phyloP scores from a whole-genome alignment of 2,797 vertebrate genomes.

The Pangasius macronema region DNA sequence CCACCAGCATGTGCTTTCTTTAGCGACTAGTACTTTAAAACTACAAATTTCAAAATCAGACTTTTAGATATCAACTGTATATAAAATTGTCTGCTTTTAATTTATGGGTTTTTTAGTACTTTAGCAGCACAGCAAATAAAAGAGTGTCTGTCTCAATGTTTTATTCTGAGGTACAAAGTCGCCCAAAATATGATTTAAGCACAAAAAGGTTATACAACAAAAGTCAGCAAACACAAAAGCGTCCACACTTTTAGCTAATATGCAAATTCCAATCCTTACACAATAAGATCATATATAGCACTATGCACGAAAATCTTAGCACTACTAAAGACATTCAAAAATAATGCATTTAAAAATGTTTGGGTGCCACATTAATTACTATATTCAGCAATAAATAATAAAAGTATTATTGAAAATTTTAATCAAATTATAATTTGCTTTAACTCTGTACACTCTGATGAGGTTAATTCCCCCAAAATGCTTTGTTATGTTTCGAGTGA shows the following conservation, averaged over 20 bases:
- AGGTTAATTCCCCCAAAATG: neutral
- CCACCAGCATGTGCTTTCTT: neutral
- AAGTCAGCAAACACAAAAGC: neutral
- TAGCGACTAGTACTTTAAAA: neutral
- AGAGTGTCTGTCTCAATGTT: neutral
- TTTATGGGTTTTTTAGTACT: neutral
- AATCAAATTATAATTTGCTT: neutral
- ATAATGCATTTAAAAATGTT: neutral
- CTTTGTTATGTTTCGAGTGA: neutral
- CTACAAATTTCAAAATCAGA: neutral
- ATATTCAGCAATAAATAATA: neutral
- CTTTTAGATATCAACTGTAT: no score
- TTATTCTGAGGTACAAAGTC: neutral
- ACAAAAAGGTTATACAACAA: neutral
- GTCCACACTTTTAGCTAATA: neutral
- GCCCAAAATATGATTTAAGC: neutral
- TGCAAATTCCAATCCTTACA: neutral
- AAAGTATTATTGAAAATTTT: neutral
- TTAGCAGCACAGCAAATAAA: neutral
- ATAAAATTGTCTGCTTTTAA: neutral
- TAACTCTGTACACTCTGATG: neutral
- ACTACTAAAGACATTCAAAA: neutral
- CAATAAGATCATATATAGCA: neutral
- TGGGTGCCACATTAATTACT: neutral
- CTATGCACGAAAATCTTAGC: neutral